A percentile compares a stretch with the other conserved stretches of the same genome.
Evolutionary conservation across 1,140 invertebrate genomes (phyloP).

Genomic region (Adoxophyes honmai): DNA sequence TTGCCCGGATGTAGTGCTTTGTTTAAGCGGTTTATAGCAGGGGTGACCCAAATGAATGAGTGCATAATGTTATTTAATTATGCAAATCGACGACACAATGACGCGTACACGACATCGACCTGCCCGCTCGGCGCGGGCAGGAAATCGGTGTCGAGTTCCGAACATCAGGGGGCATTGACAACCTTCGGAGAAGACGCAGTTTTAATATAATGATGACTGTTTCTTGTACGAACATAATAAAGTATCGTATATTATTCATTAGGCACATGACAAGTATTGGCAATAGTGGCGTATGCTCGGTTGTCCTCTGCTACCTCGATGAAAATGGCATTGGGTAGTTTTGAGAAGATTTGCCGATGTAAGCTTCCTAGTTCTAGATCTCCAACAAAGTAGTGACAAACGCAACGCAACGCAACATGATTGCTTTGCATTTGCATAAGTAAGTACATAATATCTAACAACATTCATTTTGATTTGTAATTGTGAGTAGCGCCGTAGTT

Average conservation of each 20-base stretch:
- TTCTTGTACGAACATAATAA: constrained; percentile 24
- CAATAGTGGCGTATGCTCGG: too few species aligned
- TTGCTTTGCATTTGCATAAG: too few species aligned
- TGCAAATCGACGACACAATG: constrained; percentile 55
- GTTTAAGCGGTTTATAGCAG: constrained; percentile 28
- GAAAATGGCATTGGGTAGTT: too few species aligned
- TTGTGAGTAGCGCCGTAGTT: too few species aligned
- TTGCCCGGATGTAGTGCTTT: constrained; percentile 20
- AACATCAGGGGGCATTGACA: constrained; percentile 35
- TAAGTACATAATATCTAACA: too few species aligned
- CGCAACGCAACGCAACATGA: too few species aligned
- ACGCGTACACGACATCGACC: constrained; percentile 40
- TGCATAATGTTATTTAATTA: constrained; percentile 67
- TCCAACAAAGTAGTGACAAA: too few species aligned
- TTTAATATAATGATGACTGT: constrained; percentile 28
- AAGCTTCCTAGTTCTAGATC: too few species aligned
- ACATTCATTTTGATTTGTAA: too few species aligned
- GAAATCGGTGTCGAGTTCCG: constrained; percentile 61
- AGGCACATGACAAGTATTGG: constrained; percentile 1
- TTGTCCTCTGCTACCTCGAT: too few species aligned
- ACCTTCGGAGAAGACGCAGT: constrained; percentile 29
- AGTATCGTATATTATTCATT: constrained; percentile 11
- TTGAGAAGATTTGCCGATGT: too few species aligned
- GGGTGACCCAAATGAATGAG: constrained; percentile 50
- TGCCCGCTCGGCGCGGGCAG: constrained; percentile 31